Evolutionary conservation across 2,113 vertebrate genomes (phyloP), one percentile per base, ranked within the genome.

Genomic region (Ammodytes marinus): DNA sequence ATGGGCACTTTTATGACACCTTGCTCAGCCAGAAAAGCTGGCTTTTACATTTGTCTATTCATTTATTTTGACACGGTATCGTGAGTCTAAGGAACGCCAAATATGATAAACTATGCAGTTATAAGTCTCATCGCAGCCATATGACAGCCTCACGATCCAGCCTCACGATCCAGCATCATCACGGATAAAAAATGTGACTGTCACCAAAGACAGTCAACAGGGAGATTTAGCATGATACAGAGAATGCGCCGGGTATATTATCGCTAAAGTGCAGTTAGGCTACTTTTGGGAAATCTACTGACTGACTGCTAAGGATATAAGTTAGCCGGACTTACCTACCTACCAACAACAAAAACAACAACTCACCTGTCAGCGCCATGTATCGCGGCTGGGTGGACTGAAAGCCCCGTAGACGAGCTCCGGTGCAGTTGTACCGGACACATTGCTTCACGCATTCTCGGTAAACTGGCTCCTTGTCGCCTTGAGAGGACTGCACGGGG

Each of bases 391-490:
- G 97, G 14, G 86, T 85, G 37, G 96, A 96, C 86, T 97, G 95
- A 91, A 98, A 99, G 82, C 96, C 94, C 65, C 92, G 91, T 42
- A 99, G 95, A 15, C 96, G 95, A 40, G 89, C 91, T 55, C 97
- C 98, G 0, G 97, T 98, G 91, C 98, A 99, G 94, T 99, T 98
- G 69, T 95, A 95, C 78, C 95, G 95, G 80, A 97, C 96, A 87
- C 98, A 99, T 1, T 88, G 92, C 77, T 95, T 90, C 81, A 99
- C 95, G 87, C 98, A 99, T 82, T 98, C 96, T 14, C 96, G 96
- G 92, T 99, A 99, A 35, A 98, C 93, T 14, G 98, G 98, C 82
- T 99, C 97, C 83, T 98, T 97, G 86, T 99, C 98, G 15, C 98
- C 98, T 70, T 96, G 97, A 11, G 98, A 98, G 40, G 88, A 93